Evolutionary conservation across 2,797 vertebrate species (phyloP).

Genomic region (Ctenopoma multispine): DNA sequence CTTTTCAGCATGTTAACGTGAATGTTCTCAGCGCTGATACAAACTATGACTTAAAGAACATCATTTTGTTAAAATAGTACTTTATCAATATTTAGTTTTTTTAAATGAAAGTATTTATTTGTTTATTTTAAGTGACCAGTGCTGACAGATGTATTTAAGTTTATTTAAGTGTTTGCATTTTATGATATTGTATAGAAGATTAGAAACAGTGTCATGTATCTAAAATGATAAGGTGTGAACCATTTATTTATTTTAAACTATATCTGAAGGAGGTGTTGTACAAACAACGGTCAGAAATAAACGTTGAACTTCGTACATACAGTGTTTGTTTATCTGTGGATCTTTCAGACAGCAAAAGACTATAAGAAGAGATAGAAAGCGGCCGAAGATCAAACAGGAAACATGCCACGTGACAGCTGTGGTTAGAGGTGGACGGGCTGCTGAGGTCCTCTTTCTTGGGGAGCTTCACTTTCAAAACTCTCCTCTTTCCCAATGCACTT

Average conservation of each 20-base stretch:
- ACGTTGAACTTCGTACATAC: background rate
- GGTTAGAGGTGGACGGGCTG: background rate
- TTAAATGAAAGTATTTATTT: too few species aligned
- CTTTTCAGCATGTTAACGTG: too few species aligned
- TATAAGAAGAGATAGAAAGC: too few species aligned
- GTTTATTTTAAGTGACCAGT: too few species aligned
- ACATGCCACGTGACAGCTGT: background rate
- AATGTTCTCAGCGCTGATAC: too few species aligned
- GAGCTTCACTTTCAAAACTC: too few species aligned
- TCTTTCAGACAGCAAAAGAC: background rate
- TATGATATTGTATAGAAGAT: background rate
- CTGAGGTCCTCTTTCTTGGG: too few species aligned
- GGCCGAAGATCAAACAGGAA: background rate
- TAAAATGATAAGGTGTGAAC: background rate
- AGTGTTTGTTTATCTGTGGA: background rate
- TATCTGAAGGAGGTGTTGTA: conserved; percentile 7
- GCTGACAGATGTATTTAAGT: background rate
- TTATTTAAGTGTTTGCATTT: background rate
- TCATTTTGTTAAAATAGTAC: background rate
- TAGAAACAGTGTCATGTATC: too few species aligned
- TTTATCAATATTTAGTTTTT: too few species aligned
- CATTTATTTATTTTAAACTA: conserved; percentile 41
- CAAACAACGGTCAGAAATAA: conserved; percentile 27
- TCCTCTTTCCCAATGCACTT: too few species aligned
- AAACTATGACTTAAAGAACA: too few species aligned